Base-by-base conservation (phyloP, 2,888 invertebrate species). In the Dryococelus australis region DNA sequence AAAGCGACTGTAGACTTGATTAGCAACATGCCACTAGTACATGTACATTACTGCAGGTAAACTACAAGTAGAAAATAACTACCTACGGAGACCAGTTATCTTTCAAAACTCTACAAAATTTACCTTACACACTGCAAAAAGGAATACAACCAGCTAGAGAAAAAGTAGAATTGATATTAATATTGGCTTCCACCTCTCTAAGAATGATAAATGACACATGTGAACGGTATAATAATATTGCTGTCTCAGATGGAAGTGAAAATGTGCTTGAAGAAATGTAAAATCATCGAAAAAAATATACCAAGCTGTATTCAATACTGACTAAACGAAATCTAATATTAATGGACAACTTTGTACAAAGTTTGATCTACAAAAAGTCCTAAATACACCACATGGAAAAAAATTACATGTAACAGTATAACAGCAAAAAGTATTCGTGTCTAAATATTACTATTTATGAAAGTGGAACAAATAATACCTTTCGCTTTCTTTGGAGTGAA, bases 131-230 rank as follows among this genome's bases (percentile, higher is more conserved):
- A 83, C 35, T 27, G 83, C 83, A 28, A 83, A 83, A 83, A 28
- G 0, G 83, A 28, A 35, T 0, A 35, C 83, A 83, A 83, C 83
- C 83, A 28, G 83, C 83, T 83, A 35, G 35, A 83, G 83, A 83
- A 83, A 83, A 83, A 16, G 13, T 86, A 79, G 47, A 78, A 86
- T 85, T 43, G 85, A 89, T 43, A 89, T 89, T 85, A 90, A 90
- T 88, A 88, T 89, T 28, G 88, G 89, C 28, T 89, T 90, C 87
- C 88, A 90, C 78, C 80, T 86, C 28, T 88, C 88, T 24, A 89
- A 89, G 87, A 89, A 90, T 83, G 89, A 90, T 85, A 89, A 89
- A 85, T 89, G 90, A 87, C 16, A 84, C 85, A 84, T 89, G 89
- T 84, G 87, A 86, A 43, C 84, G 85, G 27, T 78, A 35, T 47